Percentiles rank a stretch among this genome's conserved stretches.
phyloP scores from a whole-genome alignment of 2,797 vertebrate species.

The Fistularia tabacaria region DNA sequence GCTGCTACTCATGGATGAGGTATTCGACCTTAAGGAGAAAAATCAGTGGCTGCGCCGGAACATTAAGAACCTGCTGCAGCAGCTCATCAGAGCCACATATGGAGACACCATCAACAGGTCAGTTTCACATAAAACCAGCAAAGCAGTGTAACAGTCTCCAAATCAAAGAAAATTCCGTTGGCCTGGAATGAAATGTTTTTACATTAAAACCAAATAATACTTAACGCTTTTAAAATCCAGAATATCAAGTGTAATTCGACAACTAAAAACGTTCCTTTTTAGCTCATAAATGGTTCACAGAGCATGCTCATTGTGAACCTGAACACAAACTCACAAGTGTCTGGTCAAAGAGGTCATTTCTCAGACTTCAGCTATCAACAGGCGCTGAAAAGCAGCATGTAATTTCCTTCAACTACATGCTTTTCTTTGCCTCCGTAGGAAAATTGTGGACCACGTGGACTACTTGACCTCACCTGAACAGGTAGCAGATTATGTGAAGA shows the following conservation, averaged over 20 bases:
- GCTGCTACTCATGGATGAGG: conserved; percentile 98
- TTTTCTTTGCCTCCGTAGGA: conserved; percentile 73
- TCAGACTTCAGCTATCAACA: too few relatives aligned
- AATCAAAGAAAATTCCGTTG: too few relatives aligned
- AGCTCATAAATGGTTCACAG: too few relatives aligned
- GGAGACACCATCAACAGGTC: conserved; percentile 97
- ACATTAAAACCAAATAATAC: too few relatives aligned
- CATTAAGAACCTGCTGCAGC: conserved; percentile 97
- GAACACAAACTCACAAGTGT: too few relatives aligned
- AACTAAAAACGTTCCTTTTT: too few relatives aligned
- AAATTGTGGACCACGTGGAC: conserved; percentile 98
- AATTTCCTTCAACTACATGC: too few relatives aligned
- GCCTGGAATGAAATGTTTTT: too few relatives aligned
- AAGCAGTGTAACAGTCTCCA: background rate
- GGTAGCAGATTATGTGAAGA: conserved; percentile 96
- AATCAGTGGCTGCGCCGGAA: conserved; percentile 97
- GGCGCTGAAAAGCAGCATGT: too few relatives aligned
- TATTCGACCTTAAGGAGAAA: conserved; percentile 96
- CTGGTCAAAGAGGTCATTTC: too few relatives aligned
- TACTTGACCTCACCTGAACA: conserved; percentile 97
- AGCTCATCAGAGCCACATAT: conserved; percentile 92
- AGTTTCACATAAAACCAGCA: background rate
- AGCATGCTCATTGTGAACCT: background rate
- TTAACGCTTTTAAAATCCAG: too few relatives aligned
- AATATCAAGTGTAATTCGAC: too few relatives aligned